Base-by-base conservation (phyloP, 2,113 vertebrate species). In the Erpornis zantholeuca region DNA sequence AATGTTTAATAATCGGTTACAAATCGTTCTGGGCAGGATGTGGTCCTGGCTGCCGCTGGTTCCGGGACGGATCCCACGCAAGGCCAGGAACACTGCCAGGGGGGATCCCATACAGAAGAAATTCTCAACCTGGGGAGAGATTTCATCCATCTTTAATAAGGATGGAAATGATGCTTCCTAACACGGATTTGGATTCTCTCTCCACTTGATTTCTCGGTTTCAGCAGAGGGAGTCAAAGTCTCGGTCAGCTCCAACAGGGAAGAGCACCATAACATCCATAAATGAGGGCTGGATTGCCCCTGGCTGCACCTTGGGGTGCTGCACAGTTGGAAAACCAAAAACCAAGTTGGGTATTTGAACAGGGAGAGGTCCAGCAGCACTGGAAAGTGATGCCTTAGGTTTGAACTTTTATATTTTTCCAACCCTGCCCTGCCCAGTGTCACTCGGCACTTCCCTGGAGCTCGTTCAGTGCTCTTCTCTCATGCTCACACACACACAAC, bases 21-120 rank as follows among this genome's bases (percentile, higher is more conserved):
- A 99, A 87, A 99, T 99, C 52, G 98, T 97, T 81, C 98, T 98
- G 93, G 99, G 99, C 83, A 99, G 98, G 97, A 99, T 99, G 95
- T 99, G 99, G 88, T 99, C 99, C 97, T 99, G 99, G 94, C 98
- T 98, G 72, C 99, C 99, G 50, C 97, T 98, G 97, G 95, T 98
- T 10, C 99, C 99, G 9, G 99, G 99, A 7, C 99, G 98, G 96
- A 99, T 99, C 78, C 99, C 99, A 80, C 99, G 98, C 91, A 99
- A 75, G 4, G 99, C 99, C 98, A 99, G 97, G 94, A 99, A 99
- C 86, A 99, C 99, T 2, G 99, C 99, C 81, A 99, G 96, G 23
- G 99, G 99, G 86, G 99, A 99, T 42, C 99, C 99, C 99, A 99
- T 99, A 81, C 99, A 99, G 98, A 99, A 99, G 98, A 99, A 99